Evolutionary conservation across 2,888 invertebrate species (phyloP), one percentile per base, ranked within the genome.

Genomic region (Caenorhabditis imperialis): DNA sequence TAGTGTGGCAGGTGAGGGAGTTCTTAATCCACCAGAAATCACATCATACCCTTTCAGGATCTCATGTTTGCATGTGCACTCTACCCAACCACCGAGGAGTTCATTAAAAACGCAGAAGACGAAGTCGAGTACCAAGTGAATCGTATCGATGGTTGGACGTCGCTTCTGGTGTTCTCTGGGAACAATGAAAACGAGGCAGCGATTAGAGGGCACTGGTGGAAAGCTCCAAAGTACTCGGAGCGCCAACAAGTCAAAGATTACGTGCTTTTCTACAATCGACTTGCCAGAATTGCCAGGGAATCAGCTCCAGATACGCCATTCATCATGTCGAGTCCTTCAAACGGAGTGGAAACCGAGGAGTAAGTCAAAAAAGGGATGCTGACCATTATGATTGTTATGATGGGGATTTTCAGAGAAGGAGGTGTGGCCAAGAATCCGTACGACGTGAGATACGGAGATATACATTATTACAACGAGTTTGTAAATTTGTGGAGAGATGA

Each of bases 151-250:
- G 91, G 93, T 86, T 96, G 97, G 89, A 92, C 97, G 0, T 94
- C 94, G 53, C 91, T 98, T 38, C 92, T 93, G 0, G 85, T 96
- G 0, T 96, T 94, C 93, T 94, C 95, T n/a, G 95, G 90, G 4
- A 98, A 97, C 89, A 98, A 98, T 88, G 98, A 98, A 89, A 97
- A 97, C 88, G 98, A 98, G 90, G 93, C 92, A 4, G 96, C 95
- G 2, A 80, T 80, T 45, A 33, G 77, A 51, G 63, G 61, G 12
- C 76, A 76, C 22, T 80, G 80, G 80, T 80, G 77, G 77, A 69
- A 35, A 23, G 53, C 51, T 25, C 12, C 30, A 1, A 61, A 63
- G 10, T 80, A 78, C 51, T 57, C 61, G 35, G 81, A 79, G 30
- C 50, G 55, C 3, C 69, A 78, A 20, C 77, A 80, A 69, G 76